Conservation (phyloP, 1,140 invertebrate species). For the Caenorhabditis inopinata region DNA sequence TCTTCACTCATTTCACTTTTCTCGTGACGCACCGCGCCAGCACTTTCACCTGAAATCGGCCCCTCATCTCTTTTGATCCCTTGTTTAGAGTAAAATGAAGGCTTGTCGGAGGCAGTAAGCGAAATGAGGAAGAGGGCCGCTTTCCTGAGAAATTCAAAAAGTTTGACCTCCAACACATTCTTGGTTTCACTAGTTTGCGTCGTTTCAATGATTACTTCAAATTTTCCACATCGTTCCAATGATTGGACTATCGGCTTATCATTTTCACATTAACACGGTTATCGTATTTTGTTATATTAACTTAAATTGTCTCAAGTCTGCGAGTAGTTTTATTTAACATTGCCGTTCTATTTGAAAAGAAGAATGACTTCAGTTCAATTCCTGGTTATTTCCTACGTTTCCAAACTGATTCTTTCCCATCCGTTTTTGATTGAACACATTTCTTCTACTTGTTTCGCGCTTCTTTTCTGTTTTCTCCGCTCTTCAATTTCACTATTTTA, state of each 20-base stretch:
- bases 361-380: no score
- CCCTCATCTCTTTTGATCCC: constrained; percentile 22
- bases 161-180: constrained; percentile 2
- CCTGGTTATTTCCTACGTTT: not conserved
- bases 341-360: no score
- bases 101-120: not conserved
- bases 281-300: no score
- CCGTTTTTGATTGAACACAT: not conserved
- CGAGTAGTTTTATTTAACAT: no score
- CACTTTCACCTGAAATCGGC: constrained; percentile 33
- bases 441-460: no score
- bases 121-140: not conserved
- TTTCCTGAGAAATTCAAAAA: constrained; percentile 7
- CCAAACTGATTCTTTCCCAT: not conserved
- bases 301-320: no score
- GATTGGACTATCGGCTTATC: no score
- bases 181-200: not conserved
- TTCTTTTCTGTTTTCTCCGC: not conserved
- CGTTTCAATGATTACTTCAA: no score
- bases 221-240: no score
- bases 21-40: constrained; percentile 31
- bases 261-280: no score
- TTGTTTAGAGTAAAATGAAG: not conserved
- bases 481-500: not conserved
- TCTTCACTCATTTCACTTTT: constrained; percentile 34